Conservation (phyloP, 2,797 vertebrate species). For the Paguma larvata region DNA sequence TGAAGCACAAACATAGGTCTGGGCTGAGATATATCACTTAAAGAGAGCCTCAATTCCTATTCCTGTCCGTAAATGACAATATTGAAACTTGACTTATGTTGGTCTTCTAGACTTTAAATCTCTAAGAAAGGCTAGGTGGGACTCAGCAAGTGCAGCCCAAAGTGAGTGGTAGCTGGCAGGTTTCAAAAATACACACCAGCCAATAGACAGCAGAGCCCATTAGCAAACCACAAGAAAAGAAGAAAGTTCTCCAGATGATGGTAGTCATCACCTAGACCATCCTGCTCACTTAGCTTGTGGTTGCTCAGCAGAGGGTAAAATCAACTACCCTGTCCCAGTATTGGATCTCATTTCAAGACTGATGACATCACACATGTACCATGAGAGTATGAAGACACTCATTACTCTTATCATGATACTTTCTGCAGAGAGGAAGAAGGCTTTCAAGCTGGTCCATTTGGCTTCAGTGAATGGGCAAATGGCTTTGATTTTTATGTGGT, state of each 20-base stretch:
- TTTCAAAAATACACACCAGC: not conserved
- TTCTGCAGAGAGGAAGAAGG: not conserved
- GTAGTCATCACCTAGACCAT: not conserved
- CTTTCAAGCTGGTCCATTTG: not conserved
- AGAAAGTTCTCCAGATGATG: not conserved
- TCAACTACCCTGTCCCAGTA: not conserved
- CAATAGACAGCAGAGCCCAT: not conserved
- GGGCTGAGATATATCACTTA: not conserved
- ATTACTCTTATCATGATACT: not conserved
- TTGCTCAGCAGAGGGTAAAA: not conserved
- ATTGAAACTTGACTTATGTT: not conserved
- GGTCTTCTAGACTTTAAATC: not conserved
- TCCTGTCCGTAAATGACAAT: not conserved
- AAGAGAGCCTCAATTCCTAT: not conserved
- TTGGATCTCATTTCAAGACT: not conserved
- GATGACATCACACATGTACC: not conserved
- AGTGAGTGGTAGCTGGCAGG: not conserved
- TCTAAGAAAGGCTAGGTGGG: not conserved
- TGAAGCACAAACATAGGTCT: not conserved
- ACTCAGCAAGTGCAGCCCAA: not conserved
- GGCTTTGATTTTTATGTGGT: not conserved
- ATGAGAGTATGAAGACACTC: not conserved
- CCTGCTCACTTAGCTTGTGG: not conserved
- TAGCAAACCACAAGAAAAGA: not conserved
- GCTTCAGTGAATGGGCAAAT: not conserved